These are phyloP conservation scores for Lasioglossum calceatum DNA, from an alignment of 2,888 invertebrate species.

Conservation along the genomic window DNA sequence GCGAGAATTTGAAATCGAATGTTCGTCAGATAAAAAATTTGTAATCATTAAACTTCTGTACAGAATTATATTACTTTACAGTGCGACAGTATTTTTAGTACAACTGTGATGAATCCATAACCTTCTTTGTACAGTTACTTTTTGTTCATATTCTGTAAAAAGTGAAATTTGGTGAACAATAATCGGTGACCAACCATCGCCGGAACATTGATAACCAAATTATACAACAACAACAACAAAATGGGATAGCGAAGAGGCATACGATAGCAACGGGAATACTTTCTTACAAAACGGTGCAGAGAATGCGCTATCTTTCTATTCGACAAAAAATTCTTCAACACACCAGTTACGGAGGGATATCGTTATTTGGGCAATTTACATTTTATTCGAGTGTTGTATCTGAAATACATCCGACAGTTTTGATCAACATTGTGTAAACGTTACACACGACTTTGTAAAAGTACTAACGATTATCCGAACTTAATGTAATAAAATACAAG, in stretches of 20 bases:
- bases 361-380: conserved; percentile 63
- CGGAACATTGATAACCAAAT: conserved; percentile 8
- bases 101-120: conserved; percentile 48
- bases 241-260: conserved; percentile 11
- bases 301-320: conserved; percentile 63
- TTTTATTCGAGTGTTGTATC: conserved; percentile 58
- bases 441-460: conserved; percentile 60
- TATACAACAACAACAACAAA: background rate
- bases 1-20: conserved; percentile 18
- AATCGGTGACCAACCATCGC: conserved; percentile 11
- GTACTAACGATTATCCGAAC: conserved; percentile 49
- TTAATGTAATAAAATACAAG: conserved; percentile 58
- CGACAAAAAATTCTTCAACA: conserved; percentile 51
- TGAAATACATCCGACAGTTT: conserved; percentile 58
- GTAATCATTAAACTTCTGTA: conserved; percentile 48
- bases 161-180: conserved; percentile 30
- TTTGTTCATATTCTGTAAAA: conserved; percentile 44
- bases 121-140: conserved; percentile 52
- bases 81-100: conserved; percentile 40
- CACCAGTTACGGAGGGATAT: conserved; percentile 53
- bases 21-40: conserved; percentile 29
- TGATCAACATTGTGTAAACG: conserved; percentile 56
- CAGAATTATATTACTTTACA: conserved; percentile 44
- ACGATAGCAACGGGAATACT: conserved; percentile 18
- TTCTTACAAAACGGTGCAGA: conserved; percentile 45